Evolutionary conservation across 2,888 invertebrate genomes (phyloP).

Genomic region (Odontothrips loti): DNA sequence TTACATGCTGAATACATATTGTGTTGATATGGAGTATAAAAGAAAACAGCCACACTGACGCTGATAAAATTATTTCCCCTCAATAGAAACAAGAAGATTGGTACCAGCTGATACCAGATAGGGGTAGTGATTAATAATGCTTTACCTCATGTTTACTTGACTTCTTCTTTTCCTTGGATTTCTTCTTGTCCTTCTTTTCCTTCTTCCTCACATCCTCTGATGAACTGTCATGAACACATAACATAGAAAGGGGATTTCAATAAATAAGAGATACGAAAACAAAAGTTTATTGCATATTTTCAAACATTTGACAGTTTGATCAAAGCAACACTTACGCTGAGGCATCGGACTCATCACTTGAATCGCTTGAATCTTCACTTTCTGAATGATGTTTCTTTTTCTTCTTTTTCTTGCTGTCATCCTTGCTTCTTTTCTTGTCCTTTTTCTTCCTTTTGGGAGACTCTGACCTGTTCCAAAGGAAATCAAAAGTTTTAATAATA

Average conservation of each 20-base stretch:
- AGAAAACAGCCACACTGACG: constrained; percentile 1
- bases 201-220: constrained; percentile 69
- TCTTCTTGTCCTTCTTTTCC: constrained; percentile 68
- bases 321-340: constrained; percentile 43
- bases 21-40: background rate
- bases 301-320: constrained; percentile 10
- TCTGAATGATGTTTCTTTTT: constrained; percentile 42
- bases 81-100: background rate
- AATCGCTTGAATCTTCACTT: constrained; percentile 44
- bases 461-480: constrained; percentile 44
- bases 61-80: background rate
- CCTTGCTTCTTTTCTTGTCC: constrained; percentile 48
- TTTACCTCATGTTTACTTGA: constrained; percentile 42
- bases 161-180: constrained; percentile 63
- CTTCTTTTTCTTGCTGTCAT: constrained; percentile 45
- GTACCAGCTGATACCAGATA: background rate
- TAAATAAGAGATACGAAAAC: constrained; percentile 16
- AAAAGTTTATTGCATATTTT: constrained; percentile 28
- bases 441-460: constrained; percentile 47
- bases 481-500: background rate
- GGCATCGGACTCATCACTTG: constrained; percentile 43
- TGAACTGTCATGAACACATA: constrained; percentile 52
- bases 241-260: constrained; percentile 28
- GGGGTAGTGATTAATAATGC: background rate
- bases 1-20: background rate